These are phyloP conservation scores for Coptodon rendalli DNA, from an alignment of 2,113 vertebrate species.

Conservation along the genomic window DNA sequence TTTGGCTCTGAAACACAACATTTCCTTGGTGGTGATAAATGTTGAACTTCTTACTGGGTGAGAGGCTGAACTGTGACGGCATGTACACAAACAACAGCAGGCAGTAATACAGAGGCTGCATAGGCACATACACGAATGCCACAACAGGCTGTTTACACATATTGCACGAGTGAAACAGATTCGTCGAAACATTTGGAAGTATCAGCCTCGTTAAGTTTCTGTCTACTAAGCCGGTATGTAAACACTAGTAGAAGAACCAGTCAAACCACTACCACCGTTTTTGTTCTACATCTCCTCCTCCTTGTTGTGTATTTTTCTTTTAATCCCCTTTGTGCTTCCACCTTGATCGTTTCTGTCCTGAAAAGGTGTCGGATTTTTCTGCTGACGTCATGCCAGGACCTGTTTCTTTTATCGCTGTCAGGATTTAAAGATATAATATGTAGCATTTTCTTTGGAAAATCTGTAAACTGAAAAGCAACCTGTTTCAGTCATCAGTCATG, in stretches of 20 bases:
- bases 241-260: not conserved
- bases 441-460: not conserved
- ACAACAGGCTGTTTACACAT: not conserved
- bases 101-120: not conserved
- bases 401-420: slow-evolving; percentile 55
- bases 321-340: not conserved
- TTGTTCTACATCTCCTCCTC: not conserved
- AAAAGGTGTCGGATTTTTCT: slow-evolving; percentile 12
- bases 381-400: slow-evolving; percentile 46
- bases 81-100: not conserved
- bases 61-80: not conserved
- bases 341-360: not conserved
- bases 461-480: not conserved
- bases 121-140: not conserved
- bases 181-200: not conserved
- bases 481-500: not conserved
- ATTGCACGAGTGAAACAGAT: not conserved
- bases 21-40: not conserved
- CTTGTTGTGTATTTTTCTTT: not conserved
- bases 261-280: not conserved
- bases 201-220: not conserved
- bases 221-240: not conserved
- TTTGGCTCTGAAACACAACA: not conserved
- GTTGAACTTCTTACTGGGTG: not conserved
- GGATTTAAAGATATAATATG: not conserved